These are phyloP conservation scores for Drosophila paulistorum DNA, from an alignment of 1,140 invertebrate genomes.

Conservation along the genomic window DNA sequence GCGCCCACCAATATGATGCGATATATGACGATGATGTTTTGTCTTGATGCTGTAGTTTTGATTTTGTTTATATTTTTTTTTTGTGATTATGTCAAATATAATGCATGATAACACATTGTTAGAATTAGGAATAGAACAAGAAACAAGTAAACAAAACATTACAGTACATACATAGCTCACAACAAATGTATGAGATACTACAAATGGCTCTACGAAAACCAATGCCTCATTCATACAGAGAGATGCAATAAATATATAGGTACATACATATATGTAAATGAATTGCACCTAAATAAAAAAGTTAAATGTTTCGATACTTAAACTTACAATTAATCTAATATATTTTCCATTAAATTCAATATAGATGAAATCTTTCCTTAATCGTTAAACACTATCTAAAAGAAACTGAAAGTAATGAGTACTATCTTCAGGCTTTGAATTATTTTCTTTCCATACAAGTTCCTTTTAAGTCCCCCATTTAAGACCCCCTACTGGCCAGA, in stretches of 20 bases:
- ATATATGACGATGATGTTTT: slow-evolving; percentile 69
- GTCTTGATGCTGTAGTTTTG: slow-evolving; percentile 56
- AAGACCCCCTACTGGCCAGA: no score
- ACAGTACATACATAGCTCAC: slow-evolving; percentile 18
- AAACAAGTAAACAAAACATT: slow-evolving; percentile 55
- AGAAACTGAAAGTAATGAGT: no score
- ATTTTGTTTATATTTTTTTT: not conserved
- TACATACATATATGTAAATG: no score
- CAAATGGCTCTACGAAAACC: not conserved
- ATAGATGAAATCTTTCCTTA: no score
- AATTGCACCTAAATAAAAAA: no score
- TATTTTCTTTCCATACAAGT: no score
- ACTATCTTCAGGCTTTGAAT: no score
- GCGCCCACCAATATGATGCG: slow-evolving; percentile 71
- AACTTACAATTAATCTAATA: no score
- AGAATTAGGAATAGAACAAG: slow-evolving; percentile 44
- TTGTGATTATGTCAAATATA: slow-evolving; percentile 15
- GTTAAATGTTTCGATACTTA: no score
- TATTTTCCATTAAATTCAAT: no score
- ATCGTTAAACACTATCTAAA: no score
- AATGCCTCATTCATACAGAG: not conserved
- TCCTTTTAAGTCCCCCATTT: no score
- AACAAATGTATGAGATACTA: slow-evolving; percentile 4
- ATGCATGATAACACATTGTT: slow-evolving; percentile 18
- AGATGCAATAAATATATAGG: not conserved